phyloP scores from a whole-genome alignment of 2,113 vertebrate species.

The Salvelinus fontinalis region DNA sequence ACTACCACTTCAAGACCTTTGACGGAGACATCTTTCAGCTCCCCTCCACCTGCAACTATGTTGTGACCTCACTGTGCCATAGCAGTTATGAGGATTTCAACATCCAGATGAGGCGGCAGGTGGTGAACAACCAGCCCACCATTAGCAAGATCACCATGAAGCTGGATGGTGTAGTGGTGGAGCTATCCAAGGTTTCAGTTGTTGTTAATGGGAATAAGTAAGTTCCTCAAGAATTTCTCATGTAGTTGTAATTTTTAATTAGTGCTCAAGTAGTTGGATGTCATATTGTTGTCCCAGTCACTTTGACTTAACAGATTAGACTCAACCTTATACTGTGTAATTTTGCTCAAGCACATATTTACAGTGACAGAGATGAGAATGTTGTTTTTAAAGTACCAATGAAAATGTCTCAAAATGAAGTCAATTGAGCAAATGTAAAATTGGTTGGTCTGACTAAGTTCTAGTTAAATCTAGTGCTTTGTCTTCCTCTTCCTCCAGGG shows the following conservation, averaged over 20 bases:
- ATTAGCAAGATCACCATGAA: constrained; percentile 74
- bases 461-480: not conserved
- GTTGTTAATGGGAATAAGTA: constrained; percentile 70
- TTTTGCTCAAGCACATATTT: no score
- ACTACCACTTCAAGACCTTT: constrained; percentile 89
- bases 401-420: no score
- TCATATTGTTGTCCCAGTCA: not conserved
- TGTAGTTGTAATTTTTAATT: not conserved
- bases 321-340: no score
- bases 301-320: not conserved
- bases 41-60: constrained; percentile 83
- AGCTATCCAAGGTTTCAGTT: constrained; percentile 65
- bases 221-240: constrained; percentile 39
- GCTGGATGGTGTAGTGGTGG: constrained; percentile 76
- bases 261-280: no score
- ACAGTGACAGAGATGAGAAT: no score
- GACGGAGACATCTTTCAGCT: constrained; percentile 85
- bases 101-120: constrained; percentile 78
- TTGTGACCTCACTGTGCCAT: constrained; percentile 79
- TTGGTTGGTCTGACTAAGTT: not conserved
- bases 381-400: not conserved
- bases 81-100: constrained; percentile 82
- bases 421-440: not conserved
- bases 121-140: constrained; percentile 34
- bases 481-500: constrained; percentile 59